Evolutionary conservation across 2,888 invertebrate genomes (phyloP).

Genomic region (Drosophila acutilabella): DNA sequence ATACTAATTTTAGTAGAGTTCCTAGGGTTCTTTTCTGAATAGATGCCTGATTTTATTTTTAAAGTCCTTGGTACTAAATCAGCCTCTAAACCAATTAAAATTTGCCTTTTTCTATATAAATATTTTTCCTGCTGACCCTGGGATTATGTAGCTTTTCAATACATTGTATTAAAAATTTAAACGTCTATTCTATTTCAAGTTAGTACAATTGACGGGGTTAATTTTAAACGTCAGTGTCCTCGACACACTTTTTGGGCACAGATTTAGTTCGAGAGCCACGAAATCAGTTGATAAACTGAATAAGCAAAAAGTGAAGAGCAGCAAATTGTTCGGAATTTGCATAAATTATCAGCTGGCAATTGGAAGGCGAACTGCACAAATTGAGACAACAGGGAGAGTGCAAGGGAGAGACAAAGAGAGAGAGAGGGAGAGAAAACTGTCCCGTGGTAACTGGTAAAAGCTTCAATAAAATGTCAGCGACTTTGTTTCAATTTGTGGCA

Average conservation of each 20-base stretch:
- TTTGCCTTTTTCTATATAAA: too few relatives aligned
- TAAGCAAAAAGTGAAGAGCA: conserved; percentile 37
- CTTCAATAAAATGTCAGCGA: conserved; percentile 57
- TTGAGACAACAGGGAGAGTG: conserved; percentile 60
- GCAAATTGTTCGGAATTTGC: conserved; percentile 64
- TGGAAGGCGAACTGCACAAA: conserved; percentile 48
- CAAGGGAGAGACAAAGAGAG: neutral
- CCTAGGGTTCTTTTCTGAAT: too few relatives aligned
- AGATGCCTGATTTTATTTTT: too few relatives aligned
- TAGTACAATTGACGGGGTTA: conserved; percentile 26
- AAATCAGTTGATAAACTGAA: conserved; percentile 73
- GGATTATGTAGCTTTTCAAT: too few relatives aligned
- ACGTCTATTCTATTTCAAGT: neutral
- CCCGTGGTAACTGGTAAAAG: conserved; percentile 21
- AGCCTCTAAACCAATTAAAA: neutral
- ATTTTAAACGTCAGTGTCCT: conserved; percentile 60
- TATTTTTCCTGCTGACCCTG: too few relatives aligned
- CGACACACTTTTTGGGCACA: conserved; percentile 54
- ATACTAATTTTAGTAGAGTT: too few relatives aligned
- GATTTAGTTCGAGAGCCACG: conserved; percentile 58
- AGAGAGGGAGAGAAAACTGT: conserved; percentile 3
- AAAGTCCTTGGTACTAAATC: neutral
- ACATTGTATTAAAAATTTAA: conserved; percentile 2
- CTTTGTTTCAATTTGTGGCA: conserved; percentile 65
- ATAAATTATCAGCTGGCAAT: conserved; percentile 72